These are phyloP conservation scores for Hylomyscus alleni DNA, from an alignment of 2,797 vertebrate species.

Conservation along the genomic window DNA sequence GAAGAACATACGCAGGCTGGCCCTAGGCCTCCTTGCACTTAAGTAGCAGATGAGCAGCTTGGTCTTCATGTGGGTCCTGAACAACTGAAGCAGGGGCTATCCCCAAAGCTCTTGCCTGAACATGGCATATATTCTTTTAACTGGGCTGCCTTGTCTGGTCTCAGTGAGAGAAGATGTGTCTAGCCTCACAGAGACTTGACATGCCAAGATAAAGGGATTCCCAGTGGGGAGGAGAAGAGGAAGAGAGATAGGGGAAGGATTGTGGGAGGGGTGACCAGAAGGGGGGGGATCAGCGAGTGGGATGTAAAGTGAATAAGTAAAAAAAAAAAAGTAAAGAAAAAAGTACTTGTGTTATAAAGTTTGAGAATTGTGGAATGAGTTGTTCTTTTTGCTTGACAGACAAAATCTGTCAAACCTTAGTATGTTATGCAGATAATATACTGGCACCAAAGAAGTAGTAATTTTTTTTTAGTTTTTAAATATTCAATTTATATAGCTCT, in stretches of 20 bases:
- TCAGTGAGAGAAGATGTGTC: not conserved
- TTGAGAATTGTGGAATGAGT: not conserved
- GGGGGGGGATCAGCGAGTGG: not conserved
- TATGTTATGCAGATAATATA: not conserved
- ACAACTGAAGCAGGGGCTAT: not conserved
- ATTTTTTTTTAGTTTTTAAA: not conserved
- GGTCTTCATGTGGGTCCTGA: not conserved
- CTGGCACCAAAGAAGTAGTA: not conserved
- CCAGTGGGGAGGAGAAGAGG: not conserved
- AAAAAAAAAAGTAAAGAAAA: not conserved
- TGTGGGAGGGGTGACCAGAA: not conserved
- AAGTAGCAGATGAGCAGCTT: not conserved
- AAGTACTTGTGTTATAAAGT: conserved; percentile 22
- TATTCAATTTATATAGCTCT: conserved; percentile 37
- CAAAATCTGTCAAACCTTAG: not conserved
- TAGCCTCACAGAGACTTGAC: not conserved
- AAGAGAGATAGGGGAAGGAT: not conserved
- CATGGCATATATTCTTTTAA: not conserved
- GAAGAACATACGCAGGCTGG: not conserved
- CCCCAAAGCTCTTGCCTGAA: not conserved
- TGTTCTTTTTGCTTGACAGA: conserved; percentile 23
- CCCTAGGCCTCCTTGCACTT: not conserved
- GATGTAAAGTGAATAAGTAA: not conserved
- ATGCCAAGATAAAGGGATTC: not conserved
- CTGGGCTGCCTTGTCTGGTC: not conserved